Conservation (phyloP, 2,113 vertebrate species). For the Cavia porcellus region DNA sequence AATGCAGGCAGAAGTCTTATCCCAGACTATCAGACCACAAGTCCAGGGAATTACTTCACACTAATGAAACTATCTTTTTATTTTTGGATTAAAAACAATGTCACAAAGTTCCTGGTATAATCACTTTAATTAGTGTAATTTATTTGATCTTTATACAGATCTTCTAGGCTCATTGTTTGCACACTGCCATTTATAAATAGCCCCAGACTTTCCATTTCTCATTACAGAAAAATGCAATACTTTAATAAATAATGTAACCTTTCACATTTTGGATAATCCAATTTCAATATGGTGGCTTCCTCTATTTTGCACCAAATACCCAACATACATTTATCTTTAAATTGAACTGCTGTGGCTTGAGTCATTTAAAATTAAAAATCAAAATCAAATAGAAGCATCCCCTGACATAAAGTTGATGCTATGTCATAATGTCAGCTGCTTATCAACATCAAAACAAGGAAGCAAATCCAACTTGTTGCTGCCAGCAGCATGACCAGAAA, state of each 20-base stretch:
- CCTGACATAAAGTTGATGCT: conserved; percentile 57
- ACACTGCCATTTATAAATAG: conserved; percentile 85
- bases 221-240: conserved; percentile 81
- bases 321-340: conserved; percentile 57
- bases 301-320: conserved; percentile 2
- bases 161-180: conserved; percentile 80
- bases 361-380: conserved; percentile 80
- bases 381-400: conserved; percentile 76
- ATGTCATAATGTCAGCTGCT: conserved; percentile 71
- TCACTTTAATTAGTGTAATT: conserved; percentile 85
- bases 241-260: conserved; percentile 84
- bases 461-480: not conserved
- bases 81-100: conserved; percentile 79
- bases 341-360: conserved; percentile 72
- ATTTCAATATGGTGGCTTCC: conserved; percentile 43
- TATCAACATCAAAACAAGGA: conserved; percentile 72
- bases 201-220: conserved; percentile 81
- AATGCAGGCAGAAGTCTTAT: conserved; percentile 62
- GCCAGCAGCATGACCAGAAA: conserved; percentile 72
- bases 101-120: conserved; percentile 81
- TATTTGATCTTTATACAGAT: conserved; percentile 83
- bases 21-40: conserved; percentile 62
- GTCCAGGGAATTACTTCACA: conserved; percentile 65
- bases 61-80: conserved; percentile 67
- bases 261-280: conserved; percentile 73